These are phyloP conservation scores for Suillia variegata DNA, from an alignment of 2,888 invertebrate genomes.

Conservation along the genomic window DNA sequence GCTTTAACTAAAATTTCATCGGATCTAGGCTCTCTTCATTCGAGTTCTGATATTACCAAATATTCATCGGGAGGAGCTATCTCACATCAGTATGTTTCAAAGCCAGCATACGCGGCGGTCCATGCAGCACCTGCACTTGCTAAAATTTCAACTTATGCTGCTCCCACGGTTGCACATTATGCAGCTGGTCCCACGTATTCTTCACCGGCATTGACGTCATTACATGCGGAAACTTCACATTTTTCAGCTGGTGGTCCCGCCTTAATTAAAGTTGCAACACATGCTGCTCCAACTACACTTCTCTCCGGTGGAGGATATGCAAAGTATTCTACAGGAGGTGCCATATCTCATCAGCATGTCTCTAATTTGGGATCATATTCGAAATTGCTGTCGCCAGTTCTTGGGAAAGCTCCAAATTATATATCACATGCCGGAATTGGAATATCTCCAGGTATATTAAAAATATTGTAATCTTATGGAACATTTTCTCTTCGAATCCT, in stretches of 20 bases:
- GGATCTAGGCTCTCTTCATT: constrained; percentile 15
- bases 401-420: neutral
- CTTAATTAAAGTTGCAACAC: too few species aligned
- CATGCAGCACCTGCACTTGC: constrained; percentile 30
- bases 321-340: constrained; percentile 57
- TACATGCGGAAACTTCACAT: constrained; percentile 21
- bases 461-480: too few species aligned
- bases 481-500: neutral
- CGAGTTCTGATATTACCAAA: constrained; percentile 12
- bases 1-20: constrained; percentile 25
- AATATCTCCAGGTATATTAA: neutral
- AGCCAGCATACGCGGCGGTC: constrained; percentile 33
- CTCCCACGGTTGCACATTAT: constrained; percentile 44
- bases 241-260: constrained; percentile 20
- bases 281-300: constrained; percentile 26
- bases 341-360: constrained; percentile 52
- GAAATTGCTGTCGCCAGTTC: neutral
- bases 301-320: constrained; percentile 23
- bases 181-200: constrained; percentile 47
- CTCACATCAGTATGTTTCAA: constrained; percentile 44
- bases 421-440: neutral
- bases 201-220: constrained; percentile 30
- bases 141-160: constrained; percentile 32
- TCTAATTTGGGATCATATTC: neutral
- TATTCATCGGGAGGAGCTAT: constrained; percentile 16